A percentile compares a stretch with the other conserved stretches of the same genome.
Conservation (phyloP, 2,113 vertebrate genomes). For the Perca schrenkii region DNA sequence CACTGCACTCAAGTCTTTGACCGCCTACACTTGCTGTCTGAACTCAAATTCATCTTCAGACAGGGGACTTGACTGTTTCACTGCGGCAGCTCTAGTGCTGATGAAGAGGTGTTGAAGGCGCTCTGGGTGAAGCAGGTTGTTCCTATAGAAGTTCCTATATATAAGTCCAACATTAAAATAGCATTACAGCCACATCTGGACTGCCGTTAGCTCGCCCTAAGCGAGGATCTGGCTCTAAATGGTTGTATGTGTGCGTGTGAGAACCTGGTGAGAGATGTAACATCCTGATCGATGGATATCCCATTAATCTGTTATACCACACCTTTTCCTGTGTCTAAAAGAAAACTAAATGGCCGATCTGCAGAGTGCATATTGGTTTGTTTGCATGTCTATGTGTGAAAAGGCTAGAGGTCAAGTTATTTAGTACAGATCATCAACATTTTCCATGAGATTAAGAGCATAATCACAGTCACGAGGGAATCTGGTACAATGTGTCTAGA, state of each 20-base stretch:
- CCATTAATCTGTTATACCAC: constrained; percentile 32
- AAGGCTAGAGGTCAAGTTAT: constrained; percentile 39
- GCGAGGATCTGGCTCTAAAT: constrained; percentile 14
- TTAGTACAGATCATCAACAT: constrained; percentile 60
- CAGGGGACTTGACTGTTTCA: constrained; percentile 25
- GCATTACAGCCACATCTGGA: constrained; percentile 62
- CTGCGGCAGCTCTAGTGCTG: constrained; percentile 4
- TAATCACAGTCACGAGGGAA: constrained; percentile 64
- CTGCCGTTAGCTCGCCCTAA: constrained; percentile 17
- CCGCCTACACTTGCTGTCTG: constrained; percentile 8
- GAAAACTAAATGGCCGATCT: background rate
- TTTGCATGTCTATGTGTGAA: constrained; percentile 2
- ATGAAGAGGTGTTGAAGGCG: constrained; percentile 40
- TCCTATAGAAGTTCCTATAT: constrained; percentile 20
- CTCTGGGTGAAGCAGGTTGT: constrained; percentile 2
- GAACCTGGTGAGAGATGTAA: constrained; percentile 25
- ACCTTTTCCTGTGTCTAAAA: constrained; percentile 15
- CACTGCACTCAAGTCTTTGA: background rate
- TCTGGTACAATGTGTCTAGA: constrained; percentile 64
- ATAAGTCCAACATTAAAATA: constrained; percentile 37
- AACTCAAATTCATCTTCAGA: constrained; percentile 26
- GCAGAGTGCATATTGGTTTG: background rate
- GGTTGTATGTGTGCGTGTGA: background rate
- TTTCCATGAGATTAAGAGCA: constrained; percentile 67
- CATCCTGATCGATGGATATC: constrained; percentile 25